A percentile compares a stretch with the other conserved stretches of the same genome.
phyloP scores from a whole-genome alignment of 1,140 invertebrate genomes.

The Stegodyphus dumicola region DNA sequence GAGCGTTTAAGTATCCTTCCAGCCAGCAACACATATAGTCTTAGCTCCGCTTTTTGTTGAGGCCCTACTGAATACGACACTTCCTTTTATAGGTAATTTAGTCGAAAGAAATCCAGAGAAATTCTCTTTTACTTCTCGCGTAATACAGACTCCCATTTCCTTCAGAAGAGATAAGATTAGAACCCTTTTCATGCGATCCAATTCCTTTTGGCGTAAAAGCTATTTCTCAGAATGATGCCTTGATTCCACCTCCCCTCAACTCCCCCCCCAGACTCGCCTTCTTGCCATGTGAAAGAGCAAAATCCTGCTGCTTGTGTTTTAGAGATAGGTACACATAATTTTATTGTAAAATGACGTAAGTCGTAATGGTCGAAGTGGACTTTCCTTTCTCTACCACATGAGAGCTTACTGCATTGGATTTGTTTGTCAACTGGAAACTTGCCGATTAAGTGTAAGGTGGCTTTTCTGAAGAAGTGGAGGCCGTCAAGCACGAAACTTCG shows the following conservation, averaged over 20 bases:
- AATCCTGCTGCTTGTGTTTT: too few species aligned
- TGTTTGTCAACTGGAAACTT: too few species aligned
- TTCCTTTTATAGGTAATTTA: slow-evolving; percentile 58
- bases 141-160: slow-evolving; percentile 56
- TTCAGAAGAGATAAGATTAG: slow-evolving; percentile 44
- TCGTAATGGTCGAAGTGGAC: too few species aligned
- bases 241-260: not conserved
- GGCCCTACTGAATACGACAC: slow-evolving; percentile 48
- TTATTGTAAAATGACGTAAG: too few species aligned
- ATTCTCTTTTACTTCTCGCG: slow-evolving; percentile 49
- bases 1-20: slow-evolving; percentile 31
- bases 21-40: slow-evolving; percentile 18
- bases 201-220: slow-evolving; percentile 57
- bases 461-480: too few species aligned
- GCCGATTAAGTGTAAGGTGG: too few species aligned
- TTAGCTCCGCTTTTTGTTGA: slow-evolving; percentile 8
- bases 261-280: too few species aligned
- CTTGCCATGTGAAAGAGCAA: too few species aligned
- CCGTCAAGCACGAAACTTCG: too few species aligned
- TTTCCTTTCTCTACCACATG: too few species aligned
- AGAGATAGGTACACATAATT: too few species aligned
- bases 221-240: slow-evolving; percentile 53
- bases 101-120: slow-evolving; percentile 51
- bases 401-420: too few species aligned
- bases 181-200: slow-evolving; percentile 51